Percentiles rank a stretch among this genome's conserved stretches.
Conservation (phyloP, 2,888 invertebrate species). For the Pachliopta kotzebuea region DNA sequence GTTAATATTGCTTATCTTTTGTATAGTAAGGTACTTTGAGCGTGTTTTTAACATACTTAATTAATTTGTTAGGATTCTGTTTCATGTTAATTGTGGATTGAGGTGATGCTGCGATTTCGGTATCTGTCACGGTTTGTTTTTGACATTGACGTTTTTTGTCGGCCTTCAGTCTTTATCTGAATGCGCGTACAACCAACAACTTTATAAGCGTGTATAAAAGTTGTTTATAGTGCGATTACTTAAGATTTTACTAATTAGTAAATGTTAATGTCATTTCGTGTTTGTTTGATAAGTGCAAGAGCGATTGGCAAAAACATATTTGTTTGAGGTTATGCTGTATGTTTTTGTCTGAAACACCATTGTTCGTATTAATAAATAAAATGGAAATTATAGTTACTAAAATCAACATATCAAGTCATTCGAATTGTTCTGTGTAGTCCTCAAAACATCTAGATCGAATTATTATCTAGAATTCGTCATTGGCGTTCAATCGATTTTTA, state of each 20-base stretch:
- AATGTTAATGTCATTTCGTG: conserved; percentile 21
- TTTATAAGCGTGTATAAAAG: conserved; percentile 20
- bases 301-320: conserved; percentile 4
- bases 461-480: too few species aligned
- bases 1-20: conserved; percentile 70
- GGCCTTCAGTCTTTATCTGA: conserved; percentile 22
- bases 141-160: conserved; percentile 30
- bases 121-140: conserved; percentile 24
- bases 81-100: conserved; percentile 35
- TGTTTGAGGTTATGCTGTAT: too few species aligned
- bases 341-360: background rate
- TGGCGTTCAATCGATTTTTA: too few species aligned
- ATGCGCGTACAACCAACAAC: conserved; percentile 21
- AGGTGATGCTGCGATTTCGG: conserved; percentile 22
- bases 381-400: background rate
- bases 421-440: too few species aligned
- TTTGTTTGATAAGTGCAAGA: conserved; percentile 8
- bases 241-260: conserved; percentile 19
- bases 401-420: background rate
- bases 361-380: background rate
- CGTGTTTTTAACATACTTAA: conserved; percentile 44
- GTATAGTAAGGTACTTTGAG: conserved; percentile 47
- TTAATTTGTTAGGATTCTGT: conserved; percentile 50
- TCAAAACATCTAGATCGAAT: too few species aligned
- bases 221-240: conserved; percentile 13